Evolutionary conservation across 2,888 invertebrate genomes (phyloP).

Genomic region (Strigamia transsilvanica): DNA sequence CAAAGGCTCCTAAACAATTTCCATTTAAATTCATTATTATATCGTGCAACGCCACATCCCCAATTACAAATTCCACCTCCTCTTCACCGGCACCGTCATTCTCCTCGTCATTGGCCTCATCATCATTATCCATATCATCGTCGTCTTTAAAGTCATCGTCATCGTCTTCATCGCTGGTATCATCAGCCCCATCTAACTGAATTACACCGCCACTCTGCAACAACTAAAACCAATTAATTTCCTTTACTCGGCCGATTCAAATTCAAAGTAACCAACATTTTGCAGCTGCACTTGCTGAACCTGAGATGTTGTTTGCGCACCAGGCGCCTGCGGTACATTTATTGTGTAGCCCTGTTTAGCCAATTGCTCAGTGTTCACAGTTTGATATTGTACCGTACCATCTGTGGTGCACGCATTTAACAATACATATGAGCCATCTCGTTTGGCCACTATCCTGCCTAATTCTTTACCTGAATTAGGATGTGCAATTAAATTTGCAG

Average conservation of each 20-base stretch:
- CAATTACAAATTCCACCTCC: conserved; percentile 55
- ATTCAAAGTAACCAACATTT: not conserved
- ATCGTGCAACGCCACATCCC: too few species aligned
- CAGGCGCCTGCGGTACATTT: conserved; percentile 53
- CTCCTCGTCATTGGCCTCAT: conserved; percentile 81
- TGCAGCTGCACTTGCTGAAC: conserved; percentile 52
- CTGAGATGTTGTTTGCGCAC: conserved; percentile 37
- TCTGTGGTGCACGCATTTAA: conserved; percentile 41
- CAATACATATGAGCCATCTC: not conserved
- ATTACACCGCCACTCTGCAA: conserved; percentile 57
- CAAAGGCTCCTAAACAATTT: conserved; percentile 77
- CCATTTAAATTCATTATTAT: too few species aligned
- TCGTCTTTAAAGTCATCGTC: conserved; percentile 77
- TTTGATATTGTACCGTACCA: conserved; percentile 56
- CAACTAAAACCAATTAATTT: not conserved
- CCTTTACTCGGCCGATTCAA: not conserved
- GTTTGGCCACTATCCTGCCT: not conserved
- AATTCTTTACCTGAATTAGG: conserved; percentile 54
- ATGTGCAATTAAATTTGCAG: conserved; percentile 54
- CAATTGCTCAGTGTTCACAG: conserved; percentile 56
- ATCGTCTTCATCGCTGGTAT: conserved; percentile 73
- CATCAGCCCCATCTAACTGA: conserved; percentile 65
- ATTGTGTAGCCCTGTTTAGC: conserved; percentile 56
- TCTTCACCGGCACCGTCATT: conserved; percentile 68
- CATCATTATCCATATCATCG: conserved; percentile 74